Base-by-base conservation (phyloP, 2,888 invertebrate species). In the Sinohyriopsis cumingii region DNA sequence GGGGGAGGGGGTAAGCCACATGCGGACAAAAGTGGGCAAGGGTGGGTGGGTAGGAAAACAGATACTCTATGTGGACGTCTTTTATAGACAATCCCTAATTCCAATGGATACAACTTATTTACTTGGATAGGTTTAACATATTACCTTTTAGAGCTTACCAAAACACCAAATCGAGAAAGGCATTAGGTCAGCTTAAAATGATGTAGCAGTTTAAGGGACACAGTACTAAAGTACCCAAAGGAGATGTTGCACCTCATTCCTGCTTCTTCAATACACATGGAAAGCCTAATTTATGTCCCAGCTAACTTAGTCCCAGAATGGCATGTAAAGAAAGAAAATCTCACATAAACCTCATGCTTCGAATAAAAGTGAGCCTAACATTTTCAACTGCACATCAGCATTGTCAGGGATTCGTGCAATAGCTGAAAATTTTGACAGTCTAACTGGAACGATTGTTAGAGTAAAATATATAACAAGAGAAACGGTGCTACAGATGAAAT, bases 231-330 rank as follows among this genome's bases (percentile, higher is more conserved):
- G 33, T 69, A 65, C 45, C 60, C 69, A 20, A 59, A n/a, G 45
- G 65, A 69, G 24, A 65, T 59, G 12, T 9, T 68, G 7, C 9
- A 59, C n/a, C 63, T 68, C 20, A 64, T 25, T 61, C 63, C 19
- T 67, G 66, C 53, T 71, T 71, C 55, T 59, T 71, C 4, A 71
- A 67, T 63, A 22, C 33, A 1, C 18, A 22, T 55, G 71, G 66
- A 19, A 59, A 63, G 28, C 7, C 55, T 12, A 62, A 67, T 67
- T 7, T 0, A 55, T 54, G 71, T 67, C 1, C 71, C 71, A 20
- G 71, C 67, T 55, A 67, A 63, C 22, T 45, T 71, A 20, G 61
- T 69, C 4, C 65, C 65, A 55, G 69, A 69, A 53, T 64, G 64
- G 60, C 56, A 69, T 28, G 69, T 69, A 5, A 63, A 69, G 64